These are phyloP conservation scores for Dreissena rostriformis DNA, from an alignment of 1,140 invertebrate genomes.

Conservation along the genomic window DNA sequence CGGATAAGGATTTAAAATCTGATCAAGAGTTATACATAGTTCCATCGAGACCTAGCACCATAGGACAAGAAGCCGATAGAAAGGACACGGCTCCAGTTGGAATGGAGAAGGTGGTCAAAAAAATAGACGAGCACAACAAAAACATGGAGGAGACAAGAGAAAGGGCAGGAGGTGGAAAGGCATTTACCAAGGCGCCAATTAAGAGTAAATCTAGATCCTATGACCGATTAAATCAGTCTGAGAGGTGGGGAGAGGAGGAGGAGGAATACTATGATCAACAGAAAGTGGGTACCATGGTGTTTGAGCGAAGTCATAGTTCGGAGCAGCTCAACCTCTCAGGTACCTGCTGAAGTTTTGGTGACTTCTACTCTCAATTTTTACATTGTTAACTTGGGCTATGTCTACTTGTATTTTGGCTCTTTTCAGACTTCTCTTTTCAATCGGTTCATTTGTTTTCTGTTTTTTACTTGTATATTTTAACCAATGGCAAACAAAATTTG, in stretches of 20 bases:
- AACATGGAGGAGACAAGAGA: not conserved
- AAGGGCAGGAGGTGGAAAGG: not conserved
- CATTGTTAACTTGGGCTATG: no score
- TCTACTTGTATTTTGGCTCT: no score
- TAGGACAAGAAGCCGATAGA: conserved; percentile 50
- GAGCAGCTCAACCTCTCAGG: conserved; percentile 47
- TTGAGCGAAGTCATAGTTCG: conserved; percentile 53
- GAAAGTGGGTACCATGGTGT: conserved; percentile 46
- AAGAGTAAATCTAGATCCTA: conserved; percentile 43
- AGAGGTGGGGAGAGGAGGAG: conserved; percentile 42
- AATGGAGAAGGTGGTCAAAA: conserved; percentile 26
- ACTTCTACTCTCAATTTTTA: no score
- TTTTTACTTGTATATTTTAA: no score
- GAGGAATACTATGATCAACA: conserved; percentile 29
- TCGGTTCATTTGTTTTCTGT: no score
- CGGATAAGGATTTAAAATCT: conserved; percentile 15
- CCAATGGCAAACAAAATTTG: no score
- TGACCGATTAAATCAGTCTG: conserved; percentile 38
- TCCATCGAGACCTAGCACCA: conserved; percentile 46
- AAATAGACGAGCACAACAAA: not conserved
- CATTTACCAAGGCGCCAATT: conserved; percentile 24
- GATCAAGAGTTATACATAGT: conserved; percentile 54
- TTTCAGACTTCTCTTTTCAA: no score
- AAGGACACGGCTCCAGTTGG: conserved; percentile 43
- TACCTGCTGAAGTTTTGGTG: not conserved